Conservation (phyloP, 2,888 invertebrate genomes). For the Chironomus riparius region DNA sequence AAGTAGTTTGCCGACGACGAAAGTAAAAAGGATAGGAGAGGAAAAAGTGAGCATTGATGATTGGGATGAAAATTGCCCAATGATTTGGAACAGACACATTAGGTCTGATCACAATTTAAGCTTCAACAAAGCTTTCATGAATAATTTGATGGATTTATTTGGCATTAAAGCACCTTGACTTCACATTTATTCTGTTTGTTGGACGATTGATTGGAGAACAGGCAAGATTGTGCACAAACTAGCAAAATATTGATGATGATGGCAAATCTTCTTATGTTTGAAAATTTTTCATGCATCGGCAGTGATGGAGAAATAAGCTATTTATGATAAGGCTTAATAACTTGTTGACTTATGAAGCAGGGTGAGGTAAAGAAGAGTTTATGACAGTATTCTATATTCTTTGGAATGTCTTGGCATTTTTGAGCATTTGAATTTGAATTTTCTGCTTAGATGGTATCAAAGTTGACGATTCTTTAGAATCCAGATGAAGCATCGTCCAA, state of each 20-base stretch:
- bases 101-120: slow-evolving; percentile 4
- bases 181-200: neutral
- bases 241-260: neutral
- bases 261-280: neutral
- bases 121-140: neutral
- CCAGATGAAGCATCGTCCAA: too few relatives aligned
- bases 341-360: too few relatives aligned
- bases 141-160: slow-evolving; percentile 13
- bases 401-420: too few relatives aligned
- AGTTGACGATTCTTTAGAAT: too few relatives aligned
- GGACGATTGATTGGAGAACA: neutral
- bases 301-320: too few relatives aligned
- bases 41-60: neutral
- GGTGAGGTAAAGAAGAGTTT: too few relatives aligned
- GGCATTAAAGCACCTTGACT: neutral
- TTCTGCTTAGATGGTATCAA: too few relatives aligned
- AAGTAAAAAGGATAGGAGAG: neutral
- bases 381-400: too few relatives aligned
- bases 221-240: neutral
- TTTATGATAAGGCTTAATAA: too few relatives aligned
- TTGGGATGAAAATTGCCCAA: slow-evolving; percentile 3
- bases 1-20: too few relatives aligned
- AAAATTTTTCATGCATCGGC: neutral
- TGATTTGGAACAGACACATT: slow-evolving; percentile 1
- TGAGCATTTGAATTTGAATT: too few relatives aligned